Base-by-base conservation (phyloP, 2,113 vertebrate genomes). In the Ondatra zibethicus region DNA sequence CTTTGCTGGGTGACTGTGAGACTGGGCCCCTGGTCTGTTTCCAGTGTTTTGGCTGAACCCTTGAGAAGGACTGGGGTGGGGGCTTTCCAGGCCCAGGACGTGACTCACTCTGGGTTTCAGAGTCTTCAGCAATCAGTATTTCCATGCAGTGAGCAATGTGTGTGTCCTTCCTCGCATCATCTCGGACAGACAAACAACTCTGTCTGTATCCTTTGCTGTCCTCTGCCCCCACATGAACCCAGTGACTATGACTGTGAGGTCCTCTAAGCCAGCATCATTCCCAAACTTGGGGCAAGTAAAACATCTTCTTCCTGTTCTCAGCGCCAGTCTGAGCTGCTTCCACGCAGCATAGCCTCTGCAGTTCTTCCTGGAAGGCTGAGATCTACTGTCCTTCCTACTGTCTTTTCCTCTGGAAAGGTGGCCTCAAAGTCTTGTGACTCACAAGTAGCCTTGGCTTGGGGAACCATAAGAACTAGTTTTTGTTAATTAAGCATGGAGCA, bases 41-140 rank as follows among this genome's bases (percentile, higher is more conserved):
- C 97, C 84, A 93, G 88, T 36, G 88, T 94, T 92, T 96, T 85
- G 94, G 81, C 73, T 93, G 76, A 98, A 97, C 92, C 73, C 85
- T 88, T 45, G 39, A 77, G 65, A 65, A 47, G 16, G 23, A 72
- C 91, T 84, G 85, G 95, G 96, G 96, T 45, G 82, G 97, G 97
- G 97, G 97, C 33, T 92, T 98, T 98, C 97, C 98, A 91, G 88
- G 21, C 45, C 55, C 87, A 93, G 96, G 94, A 91, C 77, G 81
- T 98, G 96, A 96, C 95, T 98, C 97, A 96, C 88, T 73, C 77
- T 94, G 96, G 89, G 96, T 98, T 98, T 97, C 97, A 94, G 87
- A 92, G 61, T 90, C 66, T 92, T 95, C 52, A 73, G 61, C 4
- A 39, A 96, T 98, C 96, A 97, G 7, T 97, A 63, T 98, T 98